Base-by-base conservation (phyloP, 2,888 invertebrate genomes). In the Sminthurides aquaticus region DNA sequence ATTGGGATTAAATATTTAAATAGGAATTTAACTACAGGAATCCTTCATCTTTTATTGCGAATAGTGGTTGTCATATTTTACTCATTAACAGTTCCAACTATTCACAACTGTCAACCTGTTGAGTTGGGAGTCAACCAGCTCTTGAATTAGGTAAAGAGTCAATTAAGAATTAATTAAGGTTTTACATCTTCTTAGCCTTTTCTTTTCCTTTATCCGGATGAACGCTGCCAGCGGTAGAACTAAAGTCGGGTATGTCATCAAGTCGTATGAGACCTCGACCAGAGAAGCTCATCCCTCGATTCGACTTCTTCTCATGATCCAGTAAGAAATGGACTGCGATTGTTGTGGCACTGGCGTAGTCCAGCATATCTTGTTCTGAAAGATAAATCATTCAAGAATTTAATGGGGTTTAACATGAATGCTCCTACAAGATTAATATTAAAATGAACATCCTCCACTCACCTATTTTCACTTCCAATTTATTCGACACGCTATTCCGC, bases 381-480 rank as follows among this genome's bases (percentile, higher is more conserved):
- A 55, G 15, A 34, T n/a, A n/a, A n/a, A n/a, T n/a, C n/a, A n/a
- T n/a, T n/a, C n/a, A n/a, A n/a, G n/a, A n/a, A n/a, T n/a, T n/a
- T n/a, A n/a, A n/a, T n/a, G n/a, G n/a, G n/a, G n/a, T n/a, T n/a
- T n/a, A n/a, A n/a, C n/a, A n/a, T n/a, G n/a, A n/a, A n/a, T n/a
- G n/a, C n/a, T n/a, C n/a, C n/a, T n/a, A n/a, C n/a, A n/a, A n/a
- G n/a, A n/a, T n/a, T n/a, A n/a, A n/a, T n/a, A n/a, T n/a, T n/a
- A n/a, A n/a, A n/a, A n/a, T n/a, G n/a, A n/a, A n/a, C n/a, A n/a
- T n/a, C n/a, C n/a, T n/a, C n/a, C n/a, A n/a, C n/a, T n/a, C 25
- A 62, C 56, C 57, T 48, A 20, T 43, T 22, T 62, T 26, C 26
- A 62, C 48, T 48, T 62, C 62, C 43, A 62, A 49, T 43, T 62